Base-by-base conservation (phyloP, 2,888 invertebrate species). In the Metopia argyrocephala region DNA sequence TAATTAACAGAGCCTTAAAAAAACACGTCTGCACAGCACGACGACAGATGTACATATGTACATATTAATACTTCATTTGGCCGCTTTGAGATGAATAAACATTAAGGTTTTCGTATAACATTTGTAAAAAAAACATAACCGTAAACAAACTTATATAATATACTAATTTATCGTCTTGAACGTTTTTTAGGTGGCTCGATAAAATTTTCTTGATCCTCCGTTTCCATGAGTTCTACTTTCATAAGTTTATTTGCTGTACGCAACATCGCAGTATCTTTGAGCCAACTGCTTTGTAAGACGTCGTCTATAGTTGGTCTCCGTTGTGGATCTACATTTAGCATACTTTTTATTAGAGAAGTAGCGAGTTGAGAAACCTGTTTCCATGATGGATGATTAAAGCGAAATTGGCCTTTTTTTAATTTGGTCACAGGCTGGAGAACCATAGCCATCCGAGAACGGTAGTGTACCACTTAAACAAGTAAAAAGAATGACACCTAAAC, bases 401-500 rank as follows among this genome's bases (percentile, higher is more conserved):
- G 90, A 87, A 94, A 96, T 65, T 91, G 90, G 0, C 96, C 96
- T 25, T 88, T 91, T n/a, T 62, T 93, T 89, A 46, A 97, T 97
- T 90, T 96, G 95, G 38, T 94, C 93, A 23, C 95, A 90, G 0
- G 91, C 90, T 70, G 91, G 86, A 15, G 92, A 88, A 85, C 93
- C 91, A 88, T 93, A 91, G 80, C 92, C 91, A 88, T 91, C 90
- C 52, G 93, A 93, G 91, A 96, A 94, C 50, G 96, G 94, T 83
- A 94, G 91, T 83, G 94, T 94, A 1, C 95, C 95, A 74, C 93
- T 93, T 25, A 95, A 91, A 84, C 94, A 95, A 7, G 94, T 93
- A 89, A 93, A 98, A 12, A 97, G 92, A 73, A 98, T 95, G 0
- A 97, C 97, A 0, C 97, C 98, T 78, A 97, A 90, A 88, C 97